Percentiles rank a stretch among this genome's conserved stretches.
Evolutionary conservation across 2,888 invertebrate genomes (phyloP).

Genomic region (Thymelicus acteon): DNA sequence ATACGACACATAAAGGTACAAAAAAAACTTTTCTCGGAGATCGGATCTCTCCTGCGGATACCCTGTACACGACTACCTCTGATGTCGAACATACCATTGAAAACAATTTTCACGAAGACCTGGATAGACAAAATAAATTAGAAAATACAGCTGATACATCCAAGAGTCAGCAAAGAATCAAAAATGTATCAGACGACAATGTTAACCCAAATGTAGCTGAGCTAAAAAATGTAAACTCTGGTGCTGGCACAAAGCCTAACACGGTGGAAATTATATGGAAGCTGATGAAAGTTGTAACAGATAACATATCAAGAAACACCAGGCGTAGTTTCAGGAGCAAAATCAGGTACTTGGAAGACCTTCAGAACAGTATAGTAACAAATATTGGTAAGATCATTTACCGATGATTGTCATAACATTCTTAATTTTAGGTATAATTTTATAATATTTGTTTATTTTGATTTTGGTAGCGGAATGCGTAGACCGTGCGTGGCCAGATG

Average conservation of each 20-base stretch:
- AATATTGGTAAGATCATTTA: constrained; percentile 87
- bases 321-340: constrained; percentile 80
- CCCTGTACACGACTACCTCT: no score
- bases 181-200: not conserved
- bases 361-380: constrained; percentile 85
- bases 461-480: constrained; percentile 72
- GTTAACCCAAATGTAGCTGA: not conserved
- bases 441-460: constrained; percentile 6
- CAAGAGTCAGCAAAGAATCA: not conserved
- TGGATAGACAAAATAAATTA: not conserved
- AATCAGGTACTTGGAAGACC: constrained; percentile 82
- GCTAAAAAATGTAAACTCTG: not conserved
- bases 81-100: no score
- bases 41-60: no score
- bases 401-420: not conserved
- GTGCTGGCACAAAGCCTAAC: constrained; percentile 49
- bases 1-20: no score
- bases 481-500: constrained; percentile 76
- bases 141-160: not conserved
- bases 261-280: constrained; percentile 63
- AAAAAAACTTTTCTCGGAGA: no score
- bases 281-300: constrained; percentile 67
- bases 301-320: constrained; percentile 70
- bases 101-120: not conserved
- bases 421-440: no score